Conservation (phyloP, 2,888 invertebrate species). For the Andrena minutula region DNA sequence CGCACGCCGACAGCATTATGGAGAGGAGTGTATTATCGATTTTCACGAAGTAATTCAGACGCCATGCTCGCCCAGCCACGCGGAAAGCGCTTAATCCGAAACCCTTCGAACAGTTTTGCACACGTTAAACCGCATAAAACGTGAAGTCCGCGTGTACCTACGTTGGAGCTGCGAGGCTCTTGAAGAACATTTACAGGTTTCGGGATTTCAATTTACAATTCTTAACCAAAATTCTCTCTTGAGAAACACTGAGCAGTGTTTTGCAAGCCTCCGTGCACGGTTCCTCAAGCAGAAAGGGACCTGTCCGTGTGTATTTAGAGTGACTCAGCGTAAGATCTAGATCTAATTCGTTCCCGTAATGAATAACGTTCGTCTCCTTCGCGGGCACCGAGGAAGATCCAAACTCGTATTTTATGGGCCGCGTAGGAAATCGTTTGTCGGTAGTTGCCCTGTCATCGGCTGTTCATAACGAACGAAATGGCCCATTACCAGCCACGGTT, state of each 20-base stretch:
- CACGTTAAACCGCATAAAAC: constrained; percentile 66
- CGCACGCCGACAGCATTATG: constrained; percentile 60
- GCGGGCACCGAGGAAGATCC: too few relatives aligned
- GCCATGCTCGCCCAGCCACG: constrained; percentile 70
- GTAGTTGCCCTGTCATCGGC: constrained; percentile 24
- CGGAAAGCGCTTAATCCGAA: constrained; percentile 70
- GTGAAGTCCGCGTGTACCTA: constrained; percentile 29
- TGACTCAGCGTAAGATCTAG: too few relatives aligned
- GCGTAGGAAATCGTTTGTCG: constrained; percentile 30
- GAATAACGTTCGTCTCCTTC: too few relatives aligned
- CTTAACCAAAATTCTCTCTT: background rate
- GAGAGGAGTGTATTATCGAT: constrained; percentile 68
- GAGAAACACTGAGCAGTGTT: too few relatives aligned
- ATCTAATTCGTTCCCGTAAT: too few relatives aligned
- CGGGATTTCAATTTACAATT: constrained; percentile 38
- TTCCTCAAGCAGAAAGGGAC: too few relatives aligned
- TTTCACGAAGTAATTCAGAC: constrained; percentile 68
- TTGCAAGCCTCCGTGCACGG: too few relatives aligned
- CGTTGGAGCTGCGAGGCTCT: constrained; percentile 4
- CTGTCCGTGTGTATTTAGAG: too few relatives aligned
- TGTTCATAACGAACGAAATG: constrained; percentile 51
- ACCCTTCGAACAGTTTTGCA: constrained; percentile 69
- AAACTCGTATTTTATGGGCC: background rate
- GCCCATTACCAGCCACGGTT: constrained; percentile 36
- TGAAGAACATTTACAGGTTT: constrained; percentile 38